A percentile compares a stretch with the other conserved stretches of the same genome.
Conservation (phyloP, 64 coral and sea anemone species). For the Montipora cactus region DNA sequence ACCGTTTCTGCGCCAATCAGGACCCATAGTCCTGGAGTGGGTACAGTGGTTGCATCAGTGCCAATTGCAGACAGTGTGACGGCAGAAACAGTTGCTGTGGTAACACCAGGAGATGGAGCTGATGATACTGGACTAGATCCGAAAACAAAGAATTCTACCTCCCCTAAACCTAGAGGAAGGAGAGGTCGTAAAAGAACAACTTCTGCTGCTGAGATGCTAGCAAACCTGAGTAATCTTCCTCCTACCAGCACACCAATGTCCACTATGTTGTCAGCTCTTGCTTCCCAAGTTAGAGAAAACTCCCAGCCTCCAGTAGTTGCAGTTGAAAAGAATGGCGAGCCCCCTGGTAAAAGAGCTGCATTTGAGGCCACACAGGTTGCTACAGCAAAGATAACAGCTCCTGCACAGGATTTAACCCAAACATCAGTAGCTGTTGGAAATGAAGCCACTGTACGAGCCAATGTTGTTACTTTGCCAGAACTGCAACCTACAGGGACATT, state of each 20-base stretch:
- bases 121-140: conserved; percentile 38
- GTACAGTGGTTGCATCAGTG: conserved; percentile 34
- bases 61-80: conserved; percentile 53
- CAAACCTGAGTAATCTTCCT: conserved; percentile 76
- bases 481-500: background rate
- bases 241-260: conserved; percentile 90
- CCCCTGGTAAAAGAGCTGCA: conserved; percentile 25
- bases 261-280: conserved; percentile 89
- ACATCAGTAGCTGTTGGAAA: background rate
- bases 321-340: conserved; percentile 16
- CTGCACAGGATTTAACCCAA: conserved; percentile 7
- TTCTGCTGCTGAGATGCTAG: conserved; percentile 89
- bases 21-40: conserved; percentile 67
- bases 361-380: conserved; percentile 14
- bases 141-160: background rate
- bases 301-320: background rate
- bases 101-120: conserved; percentile 47
- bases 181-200: conserved; percentile 81
- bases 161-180: conserved; percentile 52
- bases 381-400: background rate
- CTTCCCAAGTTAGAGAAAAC: conserved; percentile 70
- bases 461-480: background rate
- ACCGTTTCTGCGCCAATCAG: conserved; percentile 71
- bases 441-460: background rate
- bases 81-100: conserved; percentile 57